These are phyloP conservation scores for Euura lappo DNA, from an alignment of 1,140 invertebrate genomes.

Conservation along the genomic window DNA sequence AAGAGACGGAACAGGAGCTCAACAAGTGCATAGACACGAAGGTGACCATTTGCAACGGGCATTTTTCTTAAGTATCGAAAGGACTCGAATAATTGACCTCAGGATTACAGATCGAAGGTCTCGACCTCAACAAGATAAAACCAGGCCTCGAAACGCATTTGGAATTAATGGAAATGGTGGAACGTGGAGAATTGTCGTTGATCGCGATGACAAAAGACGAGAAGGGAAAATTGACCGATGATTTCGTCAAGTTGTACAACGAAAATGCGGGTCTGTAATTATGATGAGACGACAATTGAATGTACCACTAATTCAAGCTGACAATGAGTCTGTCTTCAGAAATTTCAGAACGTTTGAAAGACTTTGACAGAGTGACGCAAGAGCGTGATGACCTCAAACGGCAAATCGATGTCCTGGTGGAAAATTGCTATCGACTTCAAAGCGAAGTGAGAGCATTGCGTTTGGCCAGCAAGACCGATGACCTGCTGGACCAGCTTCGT, in stretches of 20 bases:
- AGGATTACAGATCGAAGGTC: conserved; percentile 18
- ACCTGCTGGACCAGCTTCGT: conserved; percentile 12
- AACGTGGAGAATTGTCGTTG: conserved; percentile 19
- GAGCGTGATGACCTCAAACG: conserved; percentile 17
- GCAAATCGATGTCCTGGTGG: conserved; percentile 11
- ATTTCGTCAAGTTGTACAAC: conserved; percentile 11
- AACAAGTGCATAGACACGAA: neutral
- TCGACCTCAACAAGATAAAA: conserved; percentile 19
- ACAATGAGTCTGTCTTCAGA: conserved; percentile 1
- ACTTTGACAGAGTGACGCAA: conserved; percentile 10
- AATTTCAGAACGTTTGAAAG: conserved; percentile 15
- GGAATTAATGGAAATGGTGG: conserved; percentile 16
- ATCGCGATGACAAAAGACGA: conserved; percentile 20
- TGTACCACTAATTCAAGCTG: too few relatives aligned
- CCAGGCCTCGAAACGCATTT: conserved; percentile 14
- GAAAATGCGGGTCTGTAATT: conserved; percentile 14
- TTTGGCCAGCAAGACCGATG: conserved; percentile 14
- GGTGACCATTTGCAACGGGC: neutral
- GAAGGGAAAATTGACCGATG: conserved; percentile 17
- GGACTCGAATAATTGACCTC: too few relatives aligned
- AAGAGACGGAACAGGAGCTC: neutral
- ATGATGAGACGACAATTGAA: neutral
- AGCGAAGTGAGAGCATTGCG: conserved; percentile 12
- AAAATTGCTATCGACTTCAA: conserved; percentile 9
- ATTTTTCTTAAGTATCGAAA: too few relatives aligned